Conservation (phyloP, 2,888 invertebrate genomes). For the Lysandra coridon region DNA sequence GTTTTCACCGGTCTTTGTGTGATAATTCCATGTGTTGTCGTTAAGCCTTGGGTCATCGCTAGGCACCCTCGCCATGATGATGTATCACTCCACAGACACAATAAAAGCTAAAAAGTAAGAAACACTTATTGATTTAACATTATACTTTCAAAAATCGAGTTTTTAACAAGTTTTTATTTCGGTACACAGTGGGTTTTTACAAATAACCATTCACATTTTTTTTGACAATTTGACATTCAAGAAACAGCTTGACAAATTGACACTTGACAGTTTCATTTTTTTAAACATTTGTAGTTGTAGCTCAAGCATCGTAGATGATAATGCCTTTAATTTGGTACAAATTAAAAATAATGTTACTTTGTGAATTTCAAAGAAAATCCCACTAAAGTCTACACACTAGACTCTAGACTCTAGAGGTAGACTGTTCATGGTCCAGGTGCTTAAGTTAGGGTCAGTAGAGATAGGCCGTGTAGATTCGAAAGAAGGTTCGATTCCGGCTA, state of each 20-base stretch:
- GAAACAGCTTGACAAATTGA: neutral
- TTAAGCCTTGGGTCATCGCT: conserved; percentile 74
- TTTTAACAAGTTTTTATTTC: conserved; percentile 11
- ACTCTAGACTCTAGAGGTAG: too few relatives aligned
- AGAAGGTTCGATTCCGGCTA: too few relatives aligned
- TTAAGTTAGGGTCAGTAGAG: too few relatives aligned
- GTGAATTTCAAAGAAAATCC: too few relatives aligned
- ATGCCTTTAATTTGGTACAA: neutral
- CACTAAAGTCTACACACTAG: too few relatives aligned
- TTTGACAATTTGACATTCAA: neutral
- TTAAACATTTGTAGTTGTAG: neutral
- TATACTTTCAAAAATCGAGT: conserved; percentile 18
- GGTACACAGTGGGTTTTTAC: neutral
- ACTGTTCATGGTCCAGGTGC: too few relatives aligned
- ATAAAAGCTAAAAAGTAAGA: conserved; percentile 23
- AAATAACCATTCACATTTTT: conserved; percentile 27
- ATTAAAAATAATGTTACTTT: too few relatives aligned
- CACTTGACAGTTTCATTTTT: neutral
- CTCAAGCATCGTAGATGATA: neutral
- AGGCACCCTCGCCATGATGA: conserved; percentile 78
- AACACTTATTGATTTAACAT: conserved; percentile 36
- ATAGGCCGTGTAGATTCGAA: too few relatives aligned
- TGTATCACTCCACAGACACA: conserved; percentile 50
- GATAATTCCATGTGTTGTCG: conserved; percentile 76
- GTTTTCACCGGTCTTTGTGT: conserved; percentile 63